A percentile compares a stretch with the other conserved stretches of the same genome.
Conservation (phyloP, 2,797 vertebrate species). For the Gymnothorax javanicus region DNA sequence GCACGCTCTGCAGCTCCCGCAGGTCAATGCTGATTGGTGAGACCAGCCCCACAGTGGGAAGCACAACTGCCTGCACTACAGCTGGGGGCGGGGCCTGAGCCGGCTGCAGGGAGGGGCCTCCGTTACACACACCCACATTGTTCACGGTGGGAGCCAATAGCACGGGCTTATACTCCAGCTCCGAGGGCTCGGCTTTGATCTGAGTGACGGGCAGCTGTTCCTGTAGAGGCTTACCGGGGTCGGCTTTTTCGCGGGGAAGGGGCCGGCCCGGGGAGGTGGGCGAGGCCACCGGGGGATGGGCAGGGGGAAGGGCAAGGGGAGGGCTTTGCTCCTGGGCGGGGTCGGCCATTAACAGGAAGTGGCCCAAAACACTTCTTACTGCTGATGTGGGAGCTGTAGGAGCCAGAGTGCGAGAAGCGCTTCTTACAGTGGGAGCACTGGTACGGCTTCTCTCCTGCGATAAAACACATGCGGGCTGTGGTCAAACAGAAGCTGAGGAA, state of each 20-base stretch:
- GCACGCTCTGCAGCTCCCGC: conserved; percentile 93
- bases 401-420: conserved; percentile 98
- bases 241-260: conserved; percentile 87
- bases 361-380: conserved; percentile 92
- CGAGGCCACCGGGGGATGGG: conserved; percentile 68
- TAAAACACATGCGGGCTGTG: neutral
- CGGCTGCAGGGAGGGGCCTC: conserved; percentile 76
- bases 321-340: conserved; percentile 76
- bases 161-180: conserved; percentile 89
- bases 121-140: conserved; percentile 79
- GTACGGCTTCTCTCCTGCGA: conserved; percentile 94
- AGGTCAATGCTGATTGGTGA: conserved; percentile 97
- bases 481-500: no score
- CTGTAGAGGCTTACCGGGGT: conserved; percentile 89
- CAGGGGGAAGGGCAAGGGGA: conserved; percentile 79
- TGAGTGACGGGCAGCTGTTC: conserved; percentile 94
- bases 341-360: conserved; percentile 78
- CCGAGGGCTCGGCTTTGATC: conserved; percentile 97
- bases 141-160: conserved; percentile 79
- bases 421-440: conserved; percentile 98
- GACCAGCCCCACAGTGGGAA: conserved; percentile 91
- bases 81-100: conserved; percentile 73
- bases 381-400: conserved; percentile 98
- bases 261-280: conserved; percentile 72
- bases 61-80: conserved; percentile 89